Evolutionary conservation across 2,113 vertebrate genomes (phyloP), one percentile per base, ranked within the genome.

Genomic region (Labeo catla): DNA sequence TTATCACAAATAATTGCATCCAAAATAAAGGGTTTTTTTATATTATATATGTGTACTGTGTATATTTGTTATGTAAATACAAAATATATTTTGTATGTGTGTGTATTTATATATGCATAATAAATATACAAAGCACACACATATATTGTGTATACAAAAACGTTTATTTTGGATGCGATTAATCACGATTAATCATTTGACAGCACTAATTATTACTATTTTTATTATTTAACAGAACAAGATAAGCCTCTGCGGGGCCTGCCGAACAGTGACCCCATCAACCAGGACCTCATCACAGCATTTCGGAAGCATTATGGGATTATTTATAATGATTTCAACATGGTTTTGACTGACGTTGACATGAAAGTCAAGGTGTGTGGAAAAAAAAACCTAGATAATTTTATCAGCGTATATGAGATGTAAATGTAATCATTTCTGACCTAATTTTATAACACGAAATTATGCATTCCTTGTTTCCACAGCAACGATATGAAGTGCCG

Each of bases 401-500:
- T 23, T 49, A 21, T 73, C 23, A 70, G 65, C 45, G 70, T 23
- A 49, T 15, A 45, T 72, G 68, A 76, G 73, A 49, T 76, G 73
- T 76, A 76, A 9, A 73, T 73, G 39, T 73, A 73, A 54, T 34
- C 3, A 59, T 43, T 59, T 59, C 16, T 79, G 21, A 76, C 10
- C 49, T 19, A 3, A 77, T 79, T 79, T 45, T 45, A 61, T 79
- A 11, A 8, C 10, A 61, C 6, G 1, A 16, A 81, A 63, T 65
- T 1, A 49, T 28, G 43, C 59, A 47, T 47, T 81, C 13, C 59
- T 28, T 34, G 43, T 81, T 81, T 81, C 88, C 77, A 92, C 91
- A 97, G 97, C 97, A 97, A 96, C 96, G 96, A 80, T 97, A 97
- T 81, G 96, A 97, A 92, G 96, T 97, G 66, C 97, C 97, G 4